Conservation (phyloP, 2,888 invertebrate genomes). For the Leptinotarsa haldemani region DNA sequence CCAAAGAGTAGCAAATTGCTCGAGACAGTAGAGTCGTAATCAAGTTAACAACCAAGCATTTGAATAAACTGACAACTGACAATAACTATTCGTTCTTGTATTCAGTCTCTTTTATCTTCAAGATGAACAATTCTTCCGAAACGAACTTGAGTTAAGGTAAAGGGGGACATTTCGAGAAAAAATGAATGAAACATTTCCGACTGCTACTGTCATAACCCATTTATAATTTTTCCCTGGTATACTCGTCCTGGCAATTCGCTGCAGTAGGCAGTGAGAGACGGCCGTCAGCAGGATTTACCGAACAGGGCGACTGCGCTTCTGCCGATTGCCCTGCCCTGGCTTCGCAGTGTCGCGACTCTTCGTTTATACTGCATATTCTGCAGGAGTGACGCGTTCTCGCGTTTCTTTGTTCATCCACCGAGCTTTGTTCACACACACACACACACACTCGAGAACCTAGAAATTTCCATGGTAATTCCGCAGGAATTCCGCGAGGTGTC, state of each 20-base stretch:
- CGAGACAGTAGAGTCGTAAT: too few relatives aligned
- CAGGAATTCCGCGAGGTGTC: slow-evolving; percentile 15
- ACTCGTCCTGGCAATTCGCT: slow-evolving; percentile 21
- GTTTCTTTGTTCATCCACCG: slow-evolving; percentile 35
- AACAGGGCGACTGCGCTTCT: slow-evolving; percentile 40
- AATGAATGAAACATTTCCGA: neutral
- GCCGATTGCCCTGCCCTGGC: slow-evolving; percentile 40
- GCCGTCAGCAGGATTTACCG: slow-evolving; percentile 27
- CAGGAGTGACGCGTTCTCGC: slow-evolving; percentile 42
- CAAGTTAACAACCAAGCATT: too few relatives aligned
- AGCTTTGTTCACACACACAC: slow-evolving; percentile 15
- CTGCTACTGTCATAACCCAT: neutral
- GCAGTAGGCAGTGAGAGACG: slow-evolving; percentile 28
- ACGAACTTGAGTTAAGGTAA: too few relatives aligned
- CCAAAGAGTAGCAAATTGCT: too few relatives aligned
- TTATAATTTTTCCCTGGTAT: too few relatives aligned
- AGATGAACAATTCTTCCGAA: too few relatives aligned
- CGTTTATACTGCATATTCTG: slow-evolving; percentile 44
- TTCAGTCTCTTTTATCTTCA: too few relatives aligned
- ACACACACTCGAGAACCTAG: neutral
- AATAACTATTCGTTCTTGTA: too few relatives aligned
- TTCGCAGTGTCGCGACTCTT: slow-evolving; percentile 33
- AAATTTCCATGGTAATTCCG: slow-evolving; percentile 14
- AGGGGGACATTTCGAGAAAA: neutral
- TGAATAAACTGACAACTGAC: too few relatives aligned